Evolutionary conservation across 2,888 invertebrate genomes (phyloP), one percentile per base, ranked within the genome.

Genomic region (Exocentrus adspersus): DNA sequence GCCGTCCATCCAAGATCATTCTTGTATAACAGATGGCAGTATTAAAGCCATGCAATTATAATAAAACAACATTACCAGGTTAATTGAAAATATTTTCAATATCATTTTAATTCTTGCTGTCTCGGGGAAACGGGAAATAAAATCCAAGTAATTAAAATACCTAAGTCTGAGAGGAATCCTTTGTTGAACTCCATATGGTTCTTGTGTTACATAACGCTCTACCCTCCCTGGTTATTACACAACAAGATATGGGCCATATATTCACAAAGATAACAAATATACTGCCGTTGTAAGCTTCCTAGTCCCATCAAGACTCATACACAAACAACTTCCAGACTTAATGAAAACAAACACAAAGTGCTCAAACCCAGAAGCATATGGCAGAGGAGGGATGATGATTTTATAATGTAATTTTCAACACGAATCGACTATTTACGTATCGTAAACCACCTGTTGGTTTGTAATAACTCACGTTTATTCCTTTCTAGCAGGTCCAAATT

Each of bases 251-350:
- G 24, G 24, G 10, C 14, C 24, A 24, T 16, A 42, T 21, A 42
- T 42, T 16, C 43, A 54, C 21, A 54, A 43, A 42, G 28, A 43
- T 24, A 54, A 54, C 54, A 54, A 54, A 54, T 54, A 54, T 43
- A 17, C 14, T 30, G 16, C 14, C 43, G 16, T 30, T 54, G 14
- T 2, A 19, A 42, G 54, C 43, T 54, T 54, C 54, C 54, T 54
- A 37, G 43, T 43, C 28, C 54, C 54, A 43, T 17, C 21, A 9
- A n/a, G 9, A 24, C 17, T 43, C 16, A 54, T 30, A 54, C 16
- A 54, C 28, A 53, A 53, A 53, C 41, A 53, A 53, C 37, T n/a
- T 21, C 17, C 24, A 42, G 16, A 14, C 17, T 17, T 17, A 43
- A 54, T 43, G 10, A 28, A 54, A 54, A 54, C 43, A 54, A 43